Evolutionary conservation across 2,888 invertebrate genomes (phyloP), one percentile per base, ranked within the genome.

Genomic region (Lasioglossum figueresi): DNA sequence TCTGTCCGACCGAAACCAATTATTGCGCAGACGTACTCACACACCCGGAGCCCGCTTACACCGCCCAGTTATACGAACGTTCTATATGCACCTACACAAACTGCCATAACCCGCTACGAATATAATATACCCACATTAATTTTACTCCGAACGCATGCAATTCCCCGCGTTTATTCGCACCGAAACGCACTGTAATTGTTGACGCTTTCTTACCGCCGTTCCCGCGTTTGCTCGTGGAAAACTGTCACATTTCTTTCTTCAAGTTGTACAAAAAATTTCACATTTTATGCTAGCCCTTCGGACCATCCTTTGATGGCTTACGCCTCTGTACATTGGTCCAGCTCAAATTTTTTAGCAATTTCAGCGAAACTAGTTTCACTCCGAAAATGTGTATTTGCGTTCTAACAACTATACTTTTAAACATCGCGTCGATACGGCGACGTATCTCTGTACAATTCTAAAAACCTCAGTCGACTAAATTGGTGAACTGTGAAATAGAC

Each of bases 1-100:
- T 92, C 92, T 88, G 91, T 89, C 88, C 90, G 89, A 91, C 92
- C 90, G 92, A 92, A 92, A 91, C 91, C 92, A 92, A 93, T 93
- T 93, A 93, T 91, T 92, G 90, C 92, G 88, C 88, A 91, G 91
- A 91, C 91, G 90, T 91, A 89, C 86, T 83, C 84, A 84, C 80
- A 83, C 78, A 79, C 85, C 79, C 85, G 72, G 37, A 37, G 37
- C 68, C 40, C 81, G 73, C 81, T 74, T 84, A 84, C 82, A 79
- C 80, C 70, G 79, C 79, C 80, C 77, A 85, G 76, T 79, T 85
- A 85, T 81, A 72, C 82, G 72, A 72, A 82, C 85, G 31, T 79
- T 83, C 81, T 76, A 66, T 59, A 48, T 80, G 74, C 71, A 87
- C 70, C 87, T 86, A 86, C 74, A 74, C 52, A 77, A 77, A 79